Evolutionary conservation across 1,140 invertebrate genomes (phyloP).

Genomic region (Drosophila trapezifrons): DNA sequence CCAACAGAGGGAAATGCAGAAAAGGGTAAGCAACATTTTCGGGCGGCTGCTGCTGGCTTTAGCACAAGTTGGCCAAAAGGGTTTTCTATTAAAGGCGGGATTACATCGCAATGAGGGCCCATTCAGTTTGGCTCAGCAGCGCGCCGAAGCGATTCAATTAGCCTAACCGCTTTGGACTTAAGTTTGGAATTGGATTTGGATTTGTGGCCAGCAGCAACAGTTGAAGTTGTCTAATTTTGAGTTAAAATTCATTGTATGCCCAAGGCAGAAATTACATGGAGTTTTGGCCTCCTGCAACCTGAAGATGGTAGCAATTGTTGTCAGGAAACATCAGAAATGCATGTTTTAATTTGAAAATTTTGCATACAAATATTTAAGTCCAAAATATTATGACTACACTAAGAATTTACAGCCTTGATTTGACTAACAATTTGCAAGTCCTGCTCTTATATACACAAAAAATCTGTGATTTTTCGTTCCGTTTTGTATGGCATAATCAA

Average conservation of each 20-base stretch:
- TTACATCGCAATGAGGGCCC: slow-evolving; percentile 43
- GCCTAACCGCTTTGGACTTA: slow-evolving; percentile 25
- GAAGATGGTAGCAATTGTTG: neutral
- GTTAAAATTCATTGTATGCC: slow-evolving; percentile 7
- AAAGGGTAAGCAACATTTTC: slow-evolving; percentile 52
- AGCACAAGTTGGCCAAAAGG: slow-evolving; percentile 42
- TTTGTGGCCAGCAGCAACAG: slow-evolving; percentile 36
- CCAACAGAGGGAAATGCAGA: slow-evolving; percentile 16
- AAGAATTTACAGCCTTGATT: neutral
- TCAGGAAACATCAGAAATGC: neutral
- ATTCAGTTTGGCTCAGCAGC: slow-evolving; percentile 37
- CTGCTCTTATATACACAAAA: neutral
- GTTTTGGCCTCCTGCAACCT: neutral
- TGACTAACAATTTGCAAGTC: neutral
- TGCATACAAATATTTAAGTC: too few species aligned
- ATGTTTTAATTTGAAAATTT: neutral
- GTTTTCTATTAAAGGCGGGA: slow-evolving; percentile 45
- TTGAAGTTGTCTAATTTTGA: slow-evolving; percentile 12
- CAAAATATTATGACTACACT: neutral
- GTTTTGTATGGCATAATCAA: slow-evolving; percentile 7
- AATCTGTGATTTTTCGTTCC: neutral
- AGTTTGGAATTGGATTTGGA: slow-evolving; percentile 20
- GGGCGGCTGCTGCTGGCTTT: slow-evolving; percentile 5
- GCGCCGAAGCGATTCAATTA: slow-evolving; percentile 44
- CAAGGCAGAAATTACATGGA: neutral